phyloP scores from a whole-genome alignment of 2,113 vertebrate species.

The Anas platyrhynchos region DNA sequence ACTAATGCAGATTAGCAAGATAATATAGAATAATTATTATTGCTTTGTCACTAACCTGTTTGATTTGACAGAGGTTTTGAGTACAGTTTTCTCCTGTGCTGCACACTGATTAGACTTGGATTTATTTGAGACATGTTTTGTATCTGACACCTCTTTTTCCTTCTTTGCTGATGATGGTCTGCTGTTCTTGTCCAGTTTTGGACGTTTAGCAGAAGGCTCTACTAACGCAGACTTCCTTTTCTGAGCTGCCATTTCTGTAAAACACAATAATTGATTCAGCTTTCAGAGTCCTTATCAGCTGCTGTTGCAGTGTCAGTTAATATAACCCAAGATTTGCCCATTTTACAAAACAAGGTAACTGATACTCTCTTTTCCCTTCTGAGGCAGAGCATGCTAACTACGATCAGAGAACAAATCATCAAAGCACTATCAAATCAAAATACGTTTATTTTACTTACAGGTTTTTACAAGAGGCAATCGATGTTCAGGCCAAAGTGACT shows the following conservation, averaged over 20 bases:
- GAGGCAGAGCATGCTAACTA: not conserved
- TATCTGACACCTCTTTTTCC: constrained; percentile 68
- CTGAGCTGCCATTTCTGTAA: constrained; percentile 83
- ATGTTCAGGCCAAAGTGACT: constrained; percentile 78
- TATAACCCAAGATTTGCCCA: not conserved
- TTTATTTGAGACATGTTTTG: constrained; percentile 77
- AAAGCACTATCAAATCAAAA: constrained; percentile 10
- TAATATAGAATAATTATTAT: not conserved
- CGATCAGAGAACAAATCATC: not conserved
- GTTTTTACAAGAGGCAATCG: constrained; percentile 72
- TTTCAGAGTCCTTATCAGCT: not conserved
- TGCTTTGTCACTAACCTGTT: constrained; percentile 72
- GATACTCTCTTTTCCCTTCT: not conserved
- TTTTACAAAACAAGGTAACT: constrained; percentile 5
- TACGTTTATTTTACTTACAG: constrained; percentile 75
- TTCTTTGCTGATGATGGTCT: constrained; percentile 57
- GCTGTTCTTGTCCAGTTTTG: constrained; percentile 74
- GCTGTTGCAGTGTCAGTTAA: not conserved
- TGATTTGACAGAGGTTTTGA: constrained; percentile 71
- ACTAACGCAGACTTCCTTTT: constrained; percentile 77
- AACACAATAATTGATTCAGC: constrained; percentile 46
- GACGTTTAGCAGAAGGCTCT: constrained; percentile 76
- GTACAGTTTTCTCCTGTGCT: constrained; percentile 71
- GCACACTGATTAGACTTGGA: constrained; percentile 56
- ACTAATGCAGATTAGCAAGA: constrained; percentile 13